These are phyloP conservation scores for Plecotus auritus DNA, from an alignment of 2,113 vertebrate species.

Conservation along the genomic window DNA sequence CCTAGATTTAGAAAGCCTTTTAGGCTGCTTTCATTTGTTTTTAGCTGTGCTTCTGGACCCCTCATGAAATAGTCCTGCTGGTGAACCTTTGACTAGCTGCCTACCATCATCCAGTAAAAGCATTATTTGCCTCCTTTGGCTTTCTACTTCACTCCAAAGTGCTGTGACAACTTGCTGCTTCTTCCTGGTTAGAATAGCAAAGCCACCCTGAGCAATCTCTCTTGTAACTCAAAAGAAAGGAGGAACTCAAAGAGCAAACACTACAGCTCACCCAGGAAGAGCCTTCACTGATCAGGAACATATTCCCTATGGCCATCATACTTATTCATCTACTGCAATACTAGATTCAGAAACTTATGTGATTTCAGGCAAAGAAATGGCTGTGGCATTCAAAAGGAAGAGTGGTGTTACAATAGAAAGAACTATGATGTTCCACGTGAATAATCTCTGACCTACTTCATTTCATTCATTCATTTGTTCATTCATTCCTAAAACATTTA, in stretches of 20 bases:
- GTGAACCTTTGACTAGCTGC: not conserved
- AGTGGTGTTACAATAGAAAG: not conserved
- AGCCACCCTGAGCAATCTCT: not conserved
- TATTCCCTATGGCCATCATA: not conserved
- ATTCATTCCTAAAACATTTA: not conserved
- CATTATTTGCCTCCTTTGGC: not conserved
- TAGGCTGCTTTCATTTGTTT: not conserved
- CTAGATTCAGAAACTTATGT: not conserved
- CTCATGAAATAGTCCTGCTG: not conserved
- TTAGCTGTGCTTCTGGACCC: not conserved
- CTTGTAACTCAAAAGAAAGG: not conserved
- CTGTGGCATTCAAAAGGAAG: not conserved
- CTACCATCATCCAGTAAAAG: not conserved
- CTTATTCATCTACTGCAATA: not conserved
- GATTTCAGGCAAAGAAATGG: constrained; percentile 5
- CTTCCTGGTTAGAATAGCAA: not conserved
- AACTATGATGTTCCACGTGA: not conserved
- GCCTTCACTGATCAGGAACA: not conserved
- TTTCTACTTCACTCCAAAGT: not conserved
- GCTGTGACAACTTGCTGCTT: not conserved
- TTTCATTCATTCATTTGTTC: not conserved
- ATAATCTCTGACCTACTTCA: not conserved
- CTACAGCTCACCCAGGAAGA: not conserved
- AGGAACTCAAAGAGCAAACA: not conserved
- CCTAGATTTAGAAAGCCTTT: constrained; percentile 17